A percentile compares a stretch with the other conserved stretches of the same genome.
These are phyloP conservation scores for Blennius ocellaris DNA, from an alignment of 2,113 vertebrate species.

Conservation along the genomic window DNA sequence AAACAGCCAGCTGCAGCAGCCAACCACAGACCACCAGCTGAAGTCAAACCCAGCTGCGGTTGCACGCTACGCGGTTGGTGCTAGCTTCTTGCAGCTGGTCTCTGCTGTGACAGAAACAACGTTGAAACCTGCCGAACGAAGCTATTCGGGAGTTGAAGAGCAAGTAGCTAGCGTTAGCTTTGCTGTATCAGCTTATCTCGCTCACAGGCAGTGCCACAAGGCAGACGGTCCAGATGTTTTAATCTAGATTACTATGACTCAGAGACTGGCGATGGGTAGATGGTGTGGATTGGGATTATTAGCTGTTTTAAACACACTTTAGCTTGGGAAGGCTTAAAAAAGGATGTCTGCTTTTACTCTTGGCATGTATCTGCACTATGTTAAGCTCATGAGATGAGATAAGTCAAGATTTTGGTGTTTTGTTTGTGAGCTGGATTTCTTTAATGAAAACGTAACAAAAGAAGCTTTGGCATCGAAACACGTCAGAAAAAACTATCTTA, in stretches of 20 bases:
- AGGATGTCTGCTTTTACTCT: conserved; percentile 16
- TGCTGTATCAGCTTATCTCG: conserved; percentile 35
- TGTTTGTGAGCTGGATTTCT: no score
- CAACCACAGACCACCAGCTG: conserved; percentile 18
- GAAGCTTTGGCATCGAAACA: no score
- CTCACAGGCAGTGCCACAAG: conserved; percentile 15
- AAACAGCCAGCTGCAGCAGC: conserved; percentile 60
- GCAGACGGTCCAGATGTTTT: conserved; percentile 66
- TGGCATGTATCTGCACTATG: background rate
- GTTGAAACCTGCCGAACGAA: background rate
- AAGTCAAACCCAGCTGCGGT: background rate
- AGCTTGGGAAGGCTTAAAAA: conserved; percentile 28
- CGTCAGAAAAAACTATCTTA: no score
- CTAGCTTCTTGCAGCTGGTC: conserved; percentile 6
- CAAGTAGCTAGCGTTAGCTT: conserved; percentile 14
- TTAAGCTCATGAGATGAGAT: no score
- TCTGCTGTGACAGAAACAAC: background rate
- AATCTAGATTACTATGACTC: conserved; percentile 70
- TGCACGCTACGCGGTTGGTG: conserved; percentile 7
- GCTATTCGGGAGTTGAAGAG: background rate
- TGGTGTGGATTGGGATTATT: conserved; percentile 68
- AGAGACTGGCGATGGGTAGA: conserved; percentile 52
- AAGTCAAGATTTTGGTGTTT: no score
- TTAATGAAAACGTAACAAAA: no score
- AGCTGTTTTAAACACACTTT: conserved; percentile 64